Percentiles rank a stretch among this genome's conserved stretches.
Evolutionary conservation across 2,113 vertebrate species (phyloP).

Genomic region (crab-eating macaque (Macaca fascicularis)): DNA sequence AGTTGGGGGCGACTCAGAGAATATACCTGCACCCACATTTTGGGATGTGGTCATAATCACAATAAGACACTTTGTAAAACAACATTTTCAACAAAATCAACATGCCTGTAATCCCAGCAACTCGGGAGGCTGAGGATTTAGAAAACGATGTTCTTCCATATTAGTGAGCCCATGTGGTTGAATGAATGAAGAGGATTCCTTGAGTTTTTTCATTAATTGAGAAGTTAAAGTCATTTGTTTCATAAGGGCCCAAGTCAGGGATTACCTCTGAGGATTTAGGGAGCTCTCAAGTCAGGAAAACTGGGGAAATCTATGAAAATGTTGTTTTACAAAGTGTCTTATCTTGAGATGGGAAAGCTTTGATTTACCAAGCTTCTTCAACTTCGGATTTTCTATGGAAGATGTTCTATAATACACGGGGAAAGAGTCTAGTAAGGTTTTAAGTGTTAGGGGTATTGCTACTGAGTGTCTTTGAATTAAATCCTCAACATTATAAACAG

Average conservation of each 20-base stretch:
- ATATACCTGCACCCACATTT: not conserved
- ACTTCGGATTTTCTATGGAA: not conserved
- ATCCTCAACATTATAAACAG: not conserved
- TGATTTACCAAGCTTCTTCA: not conserved
- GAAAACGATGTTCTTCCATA: not conserved
- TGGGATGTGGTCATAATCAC: not conserved
- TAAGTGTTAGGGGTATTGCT: not conserved
- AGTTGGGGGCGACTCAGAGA: not conserved
- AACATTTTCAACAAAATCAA: too few relatives aligned
- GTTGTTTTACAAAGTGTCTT: not conserved
- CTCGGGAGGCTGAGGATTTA: too few relatives aligned
- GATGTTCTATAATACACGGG: not conserved
- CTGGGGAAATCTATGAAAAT: not conserved
- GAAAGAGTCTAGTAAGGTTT: not conserved
- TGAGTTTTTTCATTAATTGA: not conserved
- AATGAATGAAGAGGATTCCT: not conserved
- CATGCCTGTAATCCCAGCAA: too few relatives aligned
- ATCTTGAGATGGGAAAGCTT: not conserved
- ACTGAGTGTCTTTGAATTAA: not conserved
- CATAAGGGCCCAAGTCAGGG: not conserved
- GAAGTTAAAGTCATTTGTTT: not conserved
- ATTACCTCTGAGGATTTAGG: not conserved
- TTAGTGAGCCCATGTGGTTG: not conserved
- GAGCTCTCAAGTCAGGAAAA: not conserved
- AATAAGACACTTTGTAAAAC: too few relatives aligned